Evolutionary conservation across 2,888 invertebrate genomes (phyloP).

Genomic region (Lithophane socia): DNA sequence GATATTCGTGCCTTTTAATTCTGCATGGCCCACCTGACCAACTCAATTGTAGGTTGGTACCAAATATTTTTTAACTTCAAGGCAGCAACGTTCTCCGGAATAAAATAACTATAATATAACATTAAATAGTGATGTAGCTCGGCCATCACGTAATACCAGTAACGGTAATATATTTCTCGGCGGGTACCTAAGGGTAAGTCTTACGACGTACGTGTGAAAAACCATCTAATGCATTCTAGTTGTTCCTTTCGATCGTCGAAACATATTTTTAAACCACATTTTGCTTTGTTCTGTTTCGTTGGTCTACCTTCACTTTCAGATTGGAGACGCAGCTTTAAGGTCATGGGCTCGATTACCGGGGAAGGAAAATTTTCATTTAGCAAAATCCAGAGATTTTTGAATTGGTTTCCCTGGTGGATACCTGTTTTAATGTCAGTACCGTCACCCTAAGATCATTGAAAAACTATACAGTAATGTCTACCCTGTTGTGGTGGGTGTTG

Average conservation of each 20-base stretch:
- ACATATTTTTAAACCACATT: slow-evolving; percentile 29
- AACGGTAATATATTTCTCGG: slow-evolving; percentile 51
- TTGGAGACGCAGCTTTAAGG: background rate
- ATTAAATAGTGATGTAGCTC: slow-evolving; percentile 55
- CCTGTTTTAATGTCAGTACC: background rate
- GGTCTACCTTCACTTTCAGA: background rate
- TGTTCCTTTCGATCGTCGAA: slow-evolving; percentile 31
- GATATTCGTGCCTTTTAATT: background rate
- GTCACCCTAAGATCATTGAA: background rate
- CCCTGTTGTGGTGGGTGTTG: too few species aligned
- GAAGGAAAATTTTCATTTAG: background rate
- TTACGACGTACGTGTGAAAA: slow-evolving; percentile 53
- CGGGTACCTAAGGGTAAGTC: slow-evolving; percentile 32
- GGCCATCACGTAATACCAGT: slow-evolving; percentile 55
- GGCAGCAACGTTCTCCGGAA: slow-evolving; percentile 21
- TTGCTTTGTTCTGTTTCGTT: slow-evolving; percentile 15
- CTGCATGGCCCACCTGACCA: background rate
- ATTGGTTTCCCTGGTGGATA: background rate
- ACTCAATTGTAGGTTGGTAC: background rate
- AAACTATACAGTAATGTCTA: background rate
- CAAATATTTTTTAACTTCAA: slow-evolving; percentile 13
- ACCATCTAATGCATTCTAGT: slow-evolving; percentile 38
- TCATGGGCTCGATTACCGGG: background rate
- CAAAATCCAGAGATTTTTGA: too few species aligned
- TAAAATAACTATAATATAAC: slow-evolving; percentile 46